Conservation (phyloP, 2,797 vertebrate species). For the Myripristis jacobus region DNA sequence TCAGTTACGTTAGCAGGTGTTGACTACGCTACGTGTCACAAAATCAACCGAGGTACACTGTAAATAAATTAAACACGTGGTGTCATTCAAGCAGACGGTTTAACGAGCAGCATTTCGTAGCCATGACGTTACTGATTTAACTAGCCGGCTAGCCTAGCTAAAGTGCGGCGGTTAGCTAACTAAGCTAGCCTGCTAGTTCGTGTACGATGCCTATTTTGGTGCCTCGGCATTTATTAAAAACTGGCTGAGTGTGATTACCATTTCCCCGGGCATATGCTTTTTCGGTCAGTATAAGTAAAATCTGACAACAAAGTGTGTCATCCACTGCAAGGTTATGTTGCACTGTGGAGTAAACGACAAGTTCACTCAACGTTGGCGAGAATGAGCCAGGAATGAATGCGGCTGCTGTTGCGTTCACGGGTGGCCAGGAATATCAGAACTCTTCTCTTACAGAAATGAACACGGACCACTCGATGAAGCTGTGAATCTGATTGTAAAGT, state of each 20-base stretch:
- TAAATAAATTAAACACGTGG: background rate
- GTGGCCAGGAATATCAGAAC: background rate
- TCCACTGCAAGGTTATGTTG: background rate
- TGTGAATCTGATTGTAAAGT: too few species aligned
- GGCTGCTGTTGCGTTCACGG: constrained; percentile 27
- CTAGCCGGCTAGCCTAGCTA: background rate
- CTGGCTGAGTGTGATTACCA: constrained; percentile 52
- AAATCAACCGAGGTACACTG: background rate
- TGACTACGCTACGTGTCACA: background rate
- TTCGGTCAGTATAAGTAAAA: background rate
- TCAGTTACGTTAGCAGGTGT: background rate
- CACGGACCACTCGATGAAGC: too few species aligned
- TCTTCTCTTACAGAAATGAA: too few species aligned
- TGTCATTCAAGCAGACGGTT: background rate
- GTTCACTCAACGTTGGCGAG: background rate
- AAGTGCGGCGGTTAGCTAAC: background rate
- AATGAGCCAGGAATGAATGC: background rate
- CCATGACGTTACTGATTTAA: background rate
- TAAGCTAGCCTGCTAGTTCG: background rate
- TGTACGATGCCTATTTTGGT: background rate
- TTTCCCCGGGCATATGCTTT: constrained; percentile 20
- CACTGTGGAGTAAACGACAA: background rate
- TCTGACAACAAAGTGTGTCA: background rate
- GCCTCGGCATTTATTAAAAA: background rate
- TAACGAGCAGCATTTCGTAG: background rate